Evolutionary conservation across 2,113 vertebrate genomes (phyloP).

Genomic region (Antennarius striatus): DNA sequence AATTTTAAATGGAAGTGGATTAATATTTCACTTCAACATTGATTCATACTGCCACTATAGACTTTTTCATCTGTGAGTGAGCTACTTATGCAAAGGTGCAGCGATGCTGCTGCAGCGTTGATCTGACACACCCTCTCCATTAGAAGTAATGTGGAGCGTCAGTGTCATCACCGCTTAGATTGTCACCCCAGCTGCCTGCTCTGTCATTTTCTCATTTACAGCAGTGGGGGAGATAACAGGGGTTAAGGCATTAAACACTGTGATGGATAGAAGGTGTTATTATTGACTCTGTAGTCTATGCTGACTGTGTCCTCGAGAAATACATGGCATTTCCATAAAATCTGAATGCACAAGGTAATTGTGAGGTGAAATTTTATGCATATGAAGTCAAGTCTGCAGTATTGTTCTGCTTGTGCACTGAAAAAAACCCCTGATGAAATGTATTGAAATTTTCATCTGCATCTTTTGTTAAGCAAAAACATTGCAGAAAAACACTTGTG

Average conservation of each 20-base stretch:
- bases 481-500: too few relatives aligned
- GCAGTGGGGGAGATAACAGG: slow-evolving; percentile 3
- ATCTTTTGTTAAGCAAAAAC: too few relatives aligned
- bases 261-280: slow-evolving; percentile 34
- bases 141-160: slow-evolving; percentile 25
- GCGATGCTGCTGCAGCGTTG: slow-evolving; percentile 22
- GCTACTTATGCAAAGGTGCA: slow-evolving; percentile 39
- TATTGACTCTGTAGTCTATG: slow-evolving; percentile 17
- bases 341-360: slow-evolving; percentile 27
- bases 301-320: slow-evolving; percentile 27
- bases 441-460: slow-evolving; percentile 10
- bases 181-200: slow-evolving; percentile 17
- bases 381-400: background rate
- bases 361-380: slow-evolving; percentile 27
- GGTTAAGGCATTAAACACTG: slow-evolving; percentile 1
- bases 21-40: slow-evolving; percentile 81
- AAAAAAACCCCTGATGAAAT: slow-evolving; percentile 34
- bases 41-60: slow-evolving; percentile 69
- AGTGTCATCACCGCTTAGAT: slow-evolving; percentile 37
- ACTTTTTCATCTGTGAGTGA: slow-evolving; percentile 50
- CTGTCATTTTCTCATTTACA: slow-evolving; percentile 39
- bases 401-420: background rate
- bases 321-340: slow-evolving; percentile 12
- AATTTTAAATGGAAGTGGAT: slow-evolving; percentile 81
- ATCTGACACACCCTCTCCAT: slow-evolving; percentile 40